Conservation (phyloP, 37 sponge, comb jelly and placozoan species). For the Haliclona indistincta region DNA sequence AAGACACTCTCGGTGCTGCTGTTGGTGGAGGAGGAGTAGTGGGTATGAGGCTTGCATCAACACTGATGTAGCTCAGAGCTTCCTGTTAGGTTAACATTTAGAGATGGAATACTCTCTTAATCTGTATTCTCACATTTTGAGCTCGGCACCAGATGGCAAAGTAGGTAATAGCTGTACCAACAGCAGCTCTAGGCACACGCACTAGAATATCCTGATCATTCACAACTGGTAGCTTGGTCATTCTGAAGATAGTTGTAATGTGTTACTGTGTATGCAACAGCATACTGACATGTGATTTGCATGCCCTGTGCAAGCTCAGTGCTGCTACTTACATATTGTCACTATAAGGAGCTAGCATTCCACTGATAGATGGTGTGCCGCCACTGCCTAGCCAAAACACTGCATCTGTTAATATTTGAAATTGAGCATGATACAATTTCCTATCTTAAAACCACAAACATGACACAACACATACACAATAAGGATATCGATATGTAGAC, state of each 20-base stretch:
- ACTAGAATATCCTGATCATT: conserved; percentile 3
- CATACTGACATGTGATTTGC: too few relatives aligned
- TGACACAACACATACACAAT: background rate
- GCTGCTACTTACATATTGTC: background rate
- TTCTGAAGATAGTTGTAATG: background rate
- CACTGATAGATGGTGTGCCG: background rate
- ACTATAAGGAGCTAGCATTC: background rate
- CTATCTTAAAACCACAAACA: background rate
- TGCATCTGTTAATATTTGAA: background rate
- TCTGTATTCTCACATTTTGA: background rate
- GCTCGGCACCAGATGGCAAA: conserved; percentile 8
- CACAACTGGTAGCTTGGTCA: background rate
- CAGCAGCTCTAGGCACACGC: background rate
- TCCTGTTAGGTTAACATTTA: background rate
- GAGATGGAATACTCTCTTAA: background rate
- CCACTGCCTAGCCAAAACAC: conserved; percentile 4
- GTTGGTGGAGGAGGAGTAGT: background rate
- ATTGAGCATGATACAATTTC: background rate
- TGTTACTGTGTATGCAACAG: too few relatives aligned
- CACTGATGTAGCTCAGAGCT: background rate
- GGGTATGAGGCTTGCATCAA: background rate
- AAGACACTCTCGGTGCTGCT: background rate
- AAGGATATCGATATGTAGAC: background rate
- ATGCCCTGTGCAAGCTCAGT: background rate
- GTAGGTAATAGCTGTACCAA: background rate